Evolutionary conservation across 1,140 invertebrate genomes (phyloP), one percentile per base, ranked within the genome.

Genomic region (Agrilus planipennis): DNA sequence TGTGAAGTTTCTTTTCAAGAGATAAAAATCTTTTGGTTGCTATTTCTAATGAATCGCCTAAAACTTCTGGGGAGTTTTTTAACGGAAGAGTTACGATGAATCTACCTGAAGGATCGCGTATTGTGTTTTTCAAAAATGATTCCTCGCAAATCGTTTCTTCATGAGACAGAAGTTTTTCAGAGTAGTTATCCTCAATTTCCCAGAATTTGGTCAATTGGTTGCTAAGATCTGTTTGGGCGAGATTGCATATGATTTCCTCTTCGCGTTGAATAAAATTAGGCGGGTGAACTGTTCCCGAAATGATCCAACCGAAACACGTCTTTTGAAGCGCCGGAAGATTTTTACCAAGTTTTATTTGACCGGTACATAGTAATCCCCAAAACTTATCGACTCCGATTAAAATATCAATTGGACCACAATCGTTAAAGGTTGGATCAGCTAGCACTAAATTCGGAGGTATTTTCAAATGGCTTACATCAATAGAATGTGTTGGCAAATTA

Each of bases 11-110:
- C 10, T 20, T 42, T 34, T 54, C 50, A 1, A 45, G 39, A 9
- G 42, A 19, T 20, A 39, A 29, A 9, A 52, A 46, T 41, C 49
- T 34, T 15, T 38, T 49, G 6, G 50, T 14, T 1, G 56, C 49
- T n/a, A 12, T 32, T 36, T 38, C 3, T n/a, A 38, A 23, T 1
- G 54, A 53, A 10, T 49, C 46, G 7, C 53, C 54, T n/a, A 56
- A 16, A 7, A 37, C n/a, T 4, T 30, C 27, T 9, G 12, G 20
- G 2, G 43, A 34, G 14, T 15, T 9, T 22, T 49, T 49, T 27
- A 47, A 34, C 12, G 45, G 45, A 7, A 47, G 16, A 10, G 17
- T 38, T 27, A 49, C 40, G 5, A 49, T 28, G 28, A 30, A 30
- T 12, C 28, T 27, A 27, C 34, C 11, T 20, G 7, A 5, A 7